Conservation (phyloP, 2,113 vertebrate species). For the Labeo rohita region DNA sequence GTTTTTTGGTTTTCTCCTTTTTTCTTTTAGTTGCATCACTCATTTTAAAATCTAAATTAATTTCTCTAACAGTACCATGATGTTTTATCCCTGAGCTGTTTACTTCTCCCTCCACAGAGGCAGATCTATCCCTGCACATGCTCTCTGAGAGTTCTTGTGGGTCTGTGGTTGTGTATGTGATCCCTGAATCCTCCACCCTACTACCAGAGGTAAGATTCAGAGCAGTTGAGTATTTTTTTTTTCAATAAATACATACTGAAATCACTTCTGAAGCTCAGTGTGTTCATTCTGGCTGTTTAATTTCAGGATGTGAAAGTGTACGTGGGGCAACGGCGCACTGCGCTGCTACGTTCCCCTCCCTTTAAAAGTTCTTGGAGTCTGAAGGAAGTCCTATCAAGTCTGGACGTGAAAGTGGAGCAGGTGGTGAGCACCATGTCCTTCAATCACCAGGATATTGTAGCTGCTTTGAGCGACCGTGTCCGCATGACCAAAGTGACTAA, state of each 20-base stretch:
- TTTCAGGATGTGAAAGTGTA: slow-evolving; percentile 79
- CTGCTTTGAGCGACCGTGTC: slow-evolving; percentile 84
- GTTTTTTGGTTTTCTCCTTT: no score
- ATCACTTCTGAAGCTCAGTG: neutral
- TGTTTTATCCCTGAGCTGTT: neutral
- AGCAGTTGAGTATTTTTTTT: neutral
- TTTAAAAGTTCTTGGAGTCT: slow-evolving; percentile 65
- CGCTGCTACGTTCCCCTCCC: slow-evolving; percentile 69
- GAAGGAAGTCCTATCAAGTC: slow-evolving; percentile 71
- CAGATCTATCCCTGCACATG: slow-evolving; percentile 76
- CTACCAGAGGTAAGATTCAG: slow-evolving; percentile 81
- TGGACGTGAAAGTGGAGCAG: slow-evolving; percentile 74
- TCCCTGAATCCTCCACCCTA: slow-evolving; percentile 80
- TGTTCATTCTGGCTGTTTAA: neutral
- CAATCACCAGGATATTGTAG: slow-evolving; percentile 79
- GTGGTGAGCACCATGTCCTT: slow-evolving; percentile 88
- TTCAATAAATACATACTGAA: neutral
- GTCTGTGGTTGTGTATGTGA: slow-evolving; percentile 85
- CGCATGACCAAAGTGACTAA: slow-evolving; percentile 76
- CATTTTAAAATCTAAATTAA: neutral
- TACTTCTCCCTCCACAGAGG: slow-evolving; percentile 70
- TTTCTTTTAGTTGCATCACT: no score
- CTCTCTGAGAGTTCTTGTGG: slow-evolving; percentile 79
- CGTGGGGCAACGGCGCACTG: slow-evolving; percentile 84
- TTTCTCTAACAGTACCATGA: neutral